These are phyloP conservation scores for Danio albolineatus DNA, from an alignment of 2,797 vertebrate species.

Conservation along the genomic window DNA sequence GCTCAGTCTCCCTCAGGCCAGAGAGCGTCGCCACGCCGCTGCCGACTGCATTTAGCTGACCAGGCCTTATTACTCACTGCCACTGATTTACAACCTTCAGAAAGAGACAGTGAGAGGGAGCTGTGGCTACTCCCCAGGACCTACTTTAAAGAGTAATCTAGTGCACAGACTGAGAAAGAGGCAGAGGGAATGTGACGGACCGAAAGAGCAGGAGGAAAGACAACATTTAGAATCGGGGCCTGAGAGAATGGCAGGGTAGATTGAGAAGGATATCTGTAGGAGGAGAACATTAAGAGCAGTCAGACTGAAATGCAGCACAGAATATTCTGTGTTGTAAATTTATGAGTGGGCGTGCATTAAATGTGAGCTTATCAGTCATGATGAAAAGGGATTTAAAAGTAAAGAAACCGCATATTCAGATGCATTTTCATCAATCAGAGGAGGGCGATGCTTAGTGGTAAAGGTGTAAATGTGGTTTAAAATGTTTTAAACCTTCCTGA, in stretches of 20 bases:
- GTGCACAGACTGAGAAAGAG: slow-evolving; percentile 54
- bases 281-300: slow-evolving; percentile 22
- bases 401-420: not conserved
- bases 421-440: not conserved
- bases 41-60: slow-evolving; percentile 72
- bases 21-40: slow-evolving; percentile 58
- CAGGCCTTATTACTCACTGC: slow-evolving; percentile 67
- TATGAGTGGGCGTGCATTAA: not conserved
- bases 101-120: slow-evolving; percentile 55
- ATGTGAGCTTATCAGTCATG: not conserved
- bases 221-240: slow-evolving; percentile 20
- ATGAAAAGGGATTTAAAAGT: not conserved
- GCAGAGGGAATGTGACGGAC: slow-evolving; percentile 56
- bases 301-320: not conserved
- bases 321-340: not conserved
- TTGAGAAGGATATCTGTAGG: slow-evolving; percentile 15
- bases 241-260: slow-evolving; percentile 9
- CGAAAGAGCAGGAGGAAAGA: slow-evolving; percentile 49
- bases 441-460: not conserved
- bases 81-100: slow-evolving; percentile 69
- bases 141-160: slow-evolving; percentile 68
- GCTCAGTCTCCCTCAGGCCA: slow-evolving; percentile 67
- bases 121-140: slow-evolving; percentile 53
- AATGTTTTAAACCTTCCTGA: too few relatives aligned
- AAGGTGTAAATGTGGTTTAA: too few relatives aligned